Conservation (phyloP, 2,113 vertebrate species). For the Crypturellus undulatus region DNA sequence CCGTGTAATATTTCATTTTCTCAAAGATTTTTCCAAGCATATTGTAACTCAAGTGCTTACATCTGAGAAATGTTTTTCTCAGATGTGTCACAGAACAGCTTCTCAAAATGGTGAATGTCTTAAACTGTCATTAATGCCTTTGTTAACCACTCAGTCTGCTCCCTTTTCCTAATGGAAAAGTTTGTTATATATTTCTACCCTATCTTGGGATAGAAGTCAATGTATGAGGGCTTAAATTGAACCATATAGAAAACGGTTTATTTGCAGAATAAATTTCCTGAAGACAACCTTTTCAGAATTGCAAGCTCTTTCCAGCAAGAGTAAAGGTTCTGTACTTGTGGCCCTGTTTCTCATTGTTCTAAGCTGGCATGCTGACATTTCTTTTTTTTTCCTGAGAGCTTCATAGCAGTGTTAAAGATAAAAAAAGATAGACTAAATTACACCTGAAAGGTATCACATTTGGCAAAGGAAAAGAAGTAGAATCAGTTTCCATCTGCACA, state of each 20-base stretch:
- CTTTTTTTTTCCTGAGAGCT: slow-evolving; percentile 3
- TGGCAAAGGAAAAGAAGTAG: background rate
- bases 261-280: background rate
- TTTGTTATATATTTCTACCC: background rate
- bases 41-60: background rate
- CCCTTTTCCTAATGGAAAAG: background rate
- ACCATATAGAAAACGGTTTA: background rate
- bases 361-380: slow-evolving; percentile 19
- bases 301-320: background rate
- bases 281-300: background rate
- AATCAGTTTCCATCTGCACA: background rate
- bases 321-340: background rate
- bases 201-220: background rate
- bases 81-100: background rate
- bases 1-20: background rate
- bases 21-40: background rate
- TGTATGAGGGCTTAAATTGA: background rate
- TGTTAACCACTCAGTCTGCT: background rate
- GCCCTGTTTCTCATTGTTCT: background rate
- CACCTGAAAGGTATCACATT: background rate
- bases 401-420: background rate
- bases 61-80: background rate
- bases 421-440: background rate
- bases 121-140: background rate
- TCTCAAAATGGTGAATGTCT: background rate